Evolutionary conservation across 2,888 invertebrate species (phyloP).

Genomic region (Trilocha varians): DNA sequence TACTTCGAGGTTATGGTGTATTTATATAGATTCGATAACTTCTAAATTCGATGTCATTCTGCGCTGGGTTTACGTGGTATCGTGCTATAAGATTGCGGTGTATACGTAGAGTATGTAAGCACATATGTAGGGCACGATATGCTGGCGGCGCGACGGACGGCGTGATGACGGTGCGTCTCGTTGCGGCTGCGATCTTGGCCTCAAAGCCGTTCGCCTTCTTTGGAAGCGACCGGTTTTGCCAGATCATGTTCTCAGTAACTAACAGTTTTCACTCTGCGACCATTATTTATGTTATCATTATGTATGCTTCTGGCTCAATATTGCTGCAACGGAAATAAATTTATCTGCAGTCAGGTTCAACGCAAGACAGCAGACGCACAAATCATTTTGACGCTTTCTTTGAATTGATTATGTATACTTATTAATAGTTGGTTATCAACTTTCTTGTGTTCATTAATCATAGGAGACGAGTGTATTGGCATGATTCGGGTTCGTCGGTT

Average conservation of each 20-base stretch:
- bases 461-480: conserved; percentile 42
- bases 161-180: conserved; percentile 21
- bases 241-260: conserved; percentile 38
- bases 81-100: neutral
- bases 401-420: conserved; percentile 25
- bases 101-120: conserved; percentile 12
- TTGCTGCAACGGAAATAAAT: neutral
- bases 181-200: conserved; percentile 47
- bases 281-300: conserved; percentile 26
- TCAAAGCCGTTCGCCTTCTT: conserved; percentile 65
- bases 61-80: neutral
- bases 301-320: neutral
- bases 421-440: conserved; percentile 40
- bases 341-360: conserved; percentile 13
- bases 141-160: conserved; percentile 14
- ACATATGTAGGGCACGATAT: conserved; percentile 46
- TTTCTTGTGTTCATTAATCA: conserved; percentile 43
- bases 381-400: conserved; percentile 21
- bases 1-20: neutral
- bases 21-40: neutral
- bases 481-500: conserved; percentile 17
- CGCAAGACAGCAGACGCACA: conserved; percentile 18
- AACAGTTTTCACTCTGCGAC: conserved; percentile 42
- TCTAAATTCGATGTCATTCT: neutral
- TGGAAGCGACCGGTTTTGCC: conserved; percentile 59